Percentiles rank a stretch among this genome's conserved stretches.
Evolutionary conservation across 1,140 invertebrate species (phyloP).

Genomic region (Drosophila arawakana): DNA sequence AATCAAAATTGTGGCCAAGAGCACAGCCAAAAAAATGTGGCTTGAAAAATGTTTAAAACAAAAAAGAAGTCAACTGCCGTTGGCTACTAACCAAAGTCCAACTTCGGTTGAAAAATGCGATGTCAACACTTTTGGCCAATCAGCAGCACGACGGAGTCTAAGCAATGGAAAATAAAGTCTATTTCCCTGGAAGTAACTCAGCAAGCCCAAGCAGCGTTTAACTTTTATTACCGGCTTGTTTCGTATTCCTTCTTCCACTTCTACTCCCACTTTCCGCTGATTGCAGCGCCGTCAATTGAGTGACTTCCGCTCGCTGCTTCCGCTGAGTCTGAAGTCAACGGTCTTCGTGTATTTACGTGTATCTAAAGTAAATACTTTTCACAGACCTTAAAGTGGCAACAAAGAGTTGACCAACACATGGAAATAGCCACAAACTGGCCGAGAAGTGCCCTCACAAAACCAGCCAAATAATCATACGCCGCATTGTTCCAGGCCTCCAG

Average conservation of each 20-base stretch:
- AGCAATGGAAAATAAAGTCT: not conserved
- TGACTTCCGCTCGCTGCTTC: constrained; percentile 55
- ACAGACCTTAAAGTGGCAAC: constrained; percentile 51
- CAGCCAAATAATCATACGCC: constrained; percentile 69
- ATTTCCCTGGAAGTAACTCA: not conserved
- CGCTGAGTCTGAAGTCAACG: not conserved
- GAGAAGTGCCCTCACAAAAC: constrained; percentile 58
- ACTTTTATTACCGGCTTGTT: constrained; percentile 24
- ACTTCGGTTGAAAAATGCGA: constrained; percentile 1
- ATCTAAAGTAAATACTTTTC: constrained; percentile 4
- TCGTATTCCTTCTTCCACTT: not conserved
- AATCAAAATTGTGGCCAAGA: constrained; percentile 69
- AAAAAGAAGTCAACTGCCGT: constrained; percentile 37
- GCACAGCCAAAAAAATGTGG: constrained; percentile 33
- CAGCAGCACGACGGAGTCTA: constrained; percentile 29
- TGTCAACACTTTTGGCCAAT: constrained; percentile 80
- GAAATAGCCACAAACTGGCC: constrained; percentile 45
- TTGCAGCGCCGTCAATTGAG: constrained; percentile 56
- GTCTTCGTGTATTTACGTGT: not conserved
- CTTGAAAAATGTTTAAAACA: constrained; percentile 30
- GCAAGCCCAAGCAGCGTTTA: constrained; percentile 27
- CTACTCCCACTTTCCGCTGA: constrained; percentile 23
- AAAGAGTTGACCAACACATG: constrained; percentile 37
- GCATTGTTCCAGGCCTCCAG: constrained; percentile 57
- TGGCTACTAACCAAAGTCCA: constrained; percentile 14